Percentiles rank a stretch among this genome's conserved stretches.
phyloP scores from a whole-genome alignment of 2,888 invertebrate species.

The Athalia rosae region DNA sequence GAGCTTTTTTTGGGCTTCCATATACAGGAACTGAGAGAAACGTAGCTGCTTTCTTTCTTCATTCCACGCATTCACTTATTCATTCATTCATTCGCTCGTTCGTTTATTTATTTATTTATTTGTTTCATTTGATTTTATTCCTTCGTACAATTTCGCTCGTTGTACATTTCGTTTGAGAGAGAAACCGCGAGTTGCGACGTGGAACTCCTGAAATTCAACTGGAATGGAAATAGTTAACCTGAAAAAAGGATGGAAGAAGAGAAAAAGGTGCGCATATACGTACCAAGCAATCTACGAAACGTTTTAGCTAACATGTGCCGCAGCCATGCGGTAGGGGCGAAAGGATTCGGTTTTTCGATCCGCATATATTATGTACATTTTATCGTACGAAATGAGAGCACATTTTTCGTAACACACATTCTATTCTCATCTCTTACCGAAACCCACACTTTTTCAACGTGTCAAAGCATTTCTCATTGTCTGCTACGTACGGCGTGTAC shows the following conservation, averaged over 20 bases:
- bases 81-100: too few relatives aligned
- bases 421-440: too few relatives aligned
- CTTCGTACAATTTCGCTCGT: background rate
- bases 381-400: background rate
- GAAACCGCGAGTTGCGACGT: background rate
- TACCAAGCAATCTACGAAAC: conserved; percentile 4
- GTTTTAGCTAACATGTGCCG: conserved; percentile 1
- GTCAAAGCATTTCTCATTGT: too few relatives aligned
- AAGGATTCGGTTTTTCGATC: background rate
- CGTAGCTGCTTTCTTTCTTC: too few relatives aligned
- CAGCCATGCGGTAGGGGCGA: background rate
- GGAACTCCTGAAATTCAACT: background rate
- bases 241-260: background rate
- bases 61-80: too few relatives aligned
- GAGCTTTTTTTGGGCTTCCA: too few relatives aligned
- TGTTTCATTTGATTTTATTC: too few relatives aligned
- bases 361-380: background rate
- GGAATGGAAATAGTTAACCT: background rate
- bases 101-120: too few relatives aligned
- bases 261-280: background rate
- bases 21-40: background rate
- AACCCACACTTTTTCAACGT: too few relatives aligned
- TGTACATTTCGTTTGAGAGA: background rate
- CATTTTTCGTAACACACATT: background rate
- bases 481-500: too few relatives aligned